Evolutionary conservation across 2,888 invertebrate species (phyloP).

Genomic region (Gandaritis pyraliata): DNA sequence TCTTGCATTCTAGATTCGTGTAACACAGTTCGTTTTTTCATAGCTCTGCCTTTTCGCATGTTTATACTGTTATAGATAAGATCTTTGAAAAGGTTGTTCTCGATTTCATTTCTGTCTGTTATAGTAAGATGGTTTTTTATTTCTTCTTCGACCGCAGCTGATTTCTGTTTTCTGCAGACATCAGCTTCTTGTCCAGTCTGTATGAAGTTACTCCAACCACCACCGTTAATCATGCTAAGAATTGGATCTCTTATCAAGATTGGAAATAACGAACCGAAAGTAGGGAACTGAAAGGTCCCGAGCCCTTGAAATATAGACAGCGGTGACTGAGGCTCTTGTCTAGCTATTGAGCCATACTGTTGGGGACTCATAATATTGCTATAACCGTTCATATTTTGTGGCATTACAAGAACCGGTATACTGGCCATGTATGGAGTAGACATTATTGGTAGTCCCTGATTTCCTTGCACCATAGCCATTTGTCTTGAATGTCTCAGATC

Average conservation of each 20-base stretch:
- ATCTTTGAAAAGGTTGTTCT: constrained; percentile 26
- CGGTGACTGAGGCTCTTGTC: constrained; percentile 55
- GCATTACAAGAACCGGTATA: constrained; percentile 66
- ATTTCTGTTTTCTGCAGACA: constrained; percentile 74
- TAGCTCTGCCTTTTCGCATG: constrained; percentile 59
- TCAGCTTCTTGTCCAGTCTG: constrained; percentile 85
- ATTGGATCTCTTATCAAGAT: constrained; percentile 84
- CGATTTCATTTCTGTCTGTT: constrained; percentile 20
- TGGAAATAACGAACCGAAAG: constrained; percentile 80
- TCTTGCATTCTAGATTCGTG: constrained; percentile 52
- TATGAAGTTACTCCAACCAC: constrained; percentile 81
- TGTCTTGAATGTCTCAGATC: constrained; percentile 52
- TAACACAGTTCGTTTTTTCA: constrained; percentile 66
- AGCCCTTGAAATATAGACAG: constrained; percentile 44
- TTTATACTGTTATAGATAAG: constrained; percentile 36
- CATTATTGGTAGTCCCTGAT: constrained; percentile 42
- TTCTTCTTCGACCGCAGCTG: constrained; percentile 38
- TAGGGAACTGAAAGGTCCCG: constrained; percentile 66
- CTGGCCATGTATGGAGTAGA: constrained; percentile 62
- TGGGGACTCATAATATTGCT: constrained; percentile 50
- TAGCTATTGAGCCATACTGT: constrained; percentile 47
- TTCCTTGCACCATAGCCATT: constrained; percentile 41
- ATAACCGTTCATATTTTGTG: constrained; percentile 48
- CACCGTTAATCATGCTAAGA: constrained; percentile 74
- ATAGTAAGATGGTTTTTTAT: constrained; percentile 27